Conservation (phyloP, 2,113 vertebrate species). For the Urocynchramus pylzowi region DNA sequence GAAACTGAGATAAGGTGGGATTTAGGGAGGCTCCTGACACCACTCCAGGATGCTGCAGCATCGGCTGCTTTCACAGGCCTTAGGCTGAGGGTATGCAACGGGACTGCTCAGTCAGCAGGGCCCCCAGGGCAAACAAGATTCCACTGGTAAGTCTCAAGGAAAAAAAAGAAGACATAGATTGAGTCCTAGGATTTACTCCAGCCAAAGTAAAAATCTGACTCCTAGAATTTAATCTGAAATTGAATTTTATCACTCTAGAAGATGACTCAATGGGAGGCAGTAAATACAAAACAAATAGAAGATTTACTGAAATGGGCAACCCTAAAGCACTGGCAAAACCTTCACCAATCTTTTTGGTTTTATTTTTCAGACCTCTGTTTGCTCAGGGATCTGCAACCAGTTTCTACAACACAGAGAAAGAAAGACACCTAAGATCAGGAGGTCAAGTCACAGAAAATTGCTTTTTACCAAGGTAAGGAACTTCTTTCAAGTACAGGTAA, state of each 20-base stretch:
- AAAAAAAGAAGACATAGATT: not conserved
- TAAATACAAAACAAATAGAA: not conserved
- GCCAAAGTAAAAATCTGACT: not conserved
- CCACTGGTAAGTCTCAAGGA: not conserved
- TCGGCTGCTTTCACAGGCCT: not conserved
- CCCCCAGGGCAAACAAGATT: not conserved
- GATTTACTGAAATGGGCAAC: not conserved
- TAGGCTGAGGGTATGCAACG: not conserved
- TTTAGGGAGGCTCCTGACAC: not conserved
- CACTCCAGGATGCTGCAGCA: not conserved
- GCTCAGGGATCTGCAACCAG: not conserved
- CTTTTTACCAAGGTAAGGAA: not conserved
- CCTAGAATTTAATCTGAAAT: not conserved
- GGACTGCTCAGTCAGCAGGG: not conserved
- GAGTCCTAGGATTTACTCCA: not conserved
- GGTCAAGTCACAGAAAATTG: not conserved
- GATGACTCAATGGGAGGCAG: not conserved
- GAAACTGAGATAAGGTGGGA: slow-evolving; percentile 76
- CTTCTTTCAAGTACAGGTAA: not conserved
- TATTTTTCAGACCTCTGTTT: not conserved
- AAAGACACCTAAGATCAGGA: not conserved
- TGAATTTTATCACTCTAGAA: not conserved
- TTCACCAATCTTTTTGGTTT: not conserved
- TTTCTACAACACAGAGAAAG: not conserved
- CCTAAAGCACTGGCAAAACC: not conserved